Conservation (phyloP, 2,888 invertebrate species). For the Liposcelis brunnea region DNA sequence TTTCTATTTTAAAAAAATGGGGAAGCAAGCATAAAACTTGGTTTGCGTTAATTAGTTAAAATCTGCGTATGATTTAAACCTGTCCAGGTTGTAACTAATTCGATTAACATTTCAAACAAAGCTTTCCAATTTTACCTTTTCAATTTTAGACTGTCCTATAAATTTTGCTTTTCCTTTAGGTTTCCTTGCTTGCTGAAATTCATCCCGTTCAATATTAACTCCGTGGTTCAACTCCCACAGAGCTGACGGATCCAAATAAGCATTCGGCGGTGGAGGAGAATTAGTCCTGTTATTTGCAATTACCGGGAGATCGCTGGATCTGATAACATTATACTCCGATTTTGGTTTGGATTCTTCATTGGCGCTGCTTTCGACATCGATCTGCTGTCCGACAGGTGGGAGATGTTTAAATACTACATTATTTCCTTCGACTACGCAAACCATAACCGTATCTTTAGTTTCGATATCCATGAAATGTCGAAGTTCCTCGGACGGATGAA, state of each 20-base stretch:
- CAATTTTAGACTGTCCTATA: conserved; percentile 29
- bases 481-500: too few relatives aligned
- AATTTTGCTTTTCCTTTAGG: conserved; percentile 31
- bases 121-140: too few relatives aligned
- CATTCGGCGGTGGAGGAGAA: conserved; percentile 9
- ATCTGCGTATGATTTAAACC: too few relatives aligned
- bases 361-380: conserved; percentile 1
- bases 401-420: background rate
- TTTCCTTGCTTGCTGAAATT: conserved; percentile 21
- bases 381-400: conserved; percentile 1
- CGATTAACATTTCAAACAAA: too few relatives aligned
- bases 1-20: too few relatives aligned
- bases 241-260: conserved; percentile 10
- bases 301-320: conserved; percentile 2
- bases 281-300: conserved; percentile 2
- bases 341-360: too few relatives aligned
- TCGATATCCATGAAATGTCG: too few relatives aligned
- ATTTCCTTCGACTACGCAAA: conserved; percentile 3
- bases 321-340: background rate
- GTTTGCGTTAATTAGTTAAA: too few relatives aligned
- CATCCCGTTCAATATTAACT: conserved; percentile 17
- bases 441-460: background rate
- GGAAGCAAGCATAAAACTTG: too few relatives aligned
- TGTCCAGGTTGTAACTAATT: too few relatives aligned
- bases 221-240: conserved; percentile 6